These are phyloP conservation scores for Rhyzopertha dominica DNA, from an alignment of 1,140 invertebrate species.

Conservation along the genomic window DNA sequence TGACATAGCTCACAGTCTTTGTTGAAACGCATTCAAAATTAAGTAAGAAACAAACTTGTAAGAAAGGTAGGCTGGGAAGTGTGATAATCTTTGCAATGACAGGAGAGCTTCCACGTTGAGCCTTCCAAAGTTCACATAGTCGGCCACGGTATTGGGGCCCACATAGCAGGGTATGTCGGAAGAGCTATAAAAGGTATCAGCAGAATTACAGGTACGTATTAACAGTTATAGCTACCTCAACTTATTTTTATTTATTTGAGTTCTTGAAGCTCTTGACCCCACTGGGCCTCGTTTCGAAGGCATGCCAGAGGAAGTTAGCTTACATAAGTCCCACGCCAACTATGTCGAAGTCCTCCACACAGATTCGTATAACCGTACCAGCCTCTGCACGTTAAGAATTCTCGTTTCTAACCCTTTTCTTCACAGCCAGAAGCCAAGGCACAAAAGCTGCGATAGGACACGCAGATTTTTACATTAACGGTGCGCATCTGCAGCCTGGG, in stretches of 20 bases:
- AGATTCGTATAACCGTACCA: constrained; percentile 30
- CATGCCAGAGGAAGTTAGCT: constrained; percentile 32
- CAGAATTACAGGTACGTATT: constrained; percentile 35
- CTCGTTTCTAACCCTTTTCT: neutral
- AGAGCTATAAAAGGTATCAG: constrained; percentile 19
- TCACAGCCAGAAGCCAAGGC: constrained; percentile 35
- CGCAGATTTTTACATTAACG: constrained; percentile 38
- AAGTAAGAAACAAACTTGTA: too few relatives aligned
- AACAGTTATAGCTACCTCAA: neutral
- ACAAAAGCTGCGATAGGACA: constrained; percentile 30
- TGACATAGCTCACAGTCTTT: too few relatives aligned
- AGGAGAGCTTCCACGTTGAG: too few relatives aligned
- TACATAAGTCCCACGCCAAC: constrained; percentile 29
- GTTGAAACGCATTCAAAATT: too few relatives aligned
- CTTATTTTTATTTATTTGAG: too few relatives aligned
- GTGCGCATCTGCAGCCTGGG: constrained; percentile 35
- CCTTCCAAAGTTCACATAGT: constrained; percentile 32
- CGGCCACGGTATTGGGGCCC: constrained; percentile 40
- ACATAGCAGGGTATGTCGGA: constrained; percentile 41
- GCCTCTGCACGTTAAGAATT: neutral
- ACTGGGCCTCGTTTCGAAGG: constrained; percentile 34
- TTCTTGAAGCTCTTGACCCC: constrained; percentile 34
- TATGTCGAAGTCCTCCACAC: constrained; percentile 41
- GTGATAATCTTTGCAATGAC: too few relatives aligned
- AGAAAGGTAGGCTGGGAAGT: too few relatives aligned